These are phyloP conservation scores for Scytalopus superciliaris DNA, from an alignment of 2,113 vertebrate species.

Conservation along the genomic window DNA sequence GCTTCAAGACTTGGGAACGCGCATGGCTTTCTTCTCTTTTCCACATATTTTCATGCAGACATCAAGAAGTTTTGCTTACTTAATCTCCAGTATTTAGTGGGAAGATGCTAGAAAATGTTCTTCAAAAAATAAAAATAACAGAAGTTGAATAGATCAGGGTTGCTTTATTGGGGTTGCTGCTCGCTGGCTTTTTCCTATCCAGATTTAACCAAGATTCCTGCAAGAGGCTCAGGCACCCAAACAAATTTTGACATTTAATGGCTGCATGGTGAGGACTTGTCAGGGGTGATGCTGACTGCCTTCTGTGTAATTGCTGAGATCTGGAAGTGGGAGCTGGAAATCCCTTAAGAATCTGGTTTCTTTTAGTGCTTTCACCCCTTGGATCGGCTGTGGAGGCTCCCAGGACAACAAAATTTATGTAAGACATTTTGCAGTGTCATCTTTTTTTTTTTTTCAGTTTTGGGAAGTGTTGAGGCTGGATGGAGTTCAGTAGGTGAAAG, in stretches of 20 bases:
- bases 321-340: not conserved
- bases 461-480: slow-evolving; percentile 21
- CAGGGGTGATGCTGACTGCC: not conserved
- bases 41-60: not conserved
- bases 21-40: not conserved
- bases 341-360: not conserved
- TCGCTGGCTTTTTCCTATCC: not conserved
- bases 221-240: not conserved
- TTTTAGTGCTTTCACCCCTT: slow-evolving; percentile 25
- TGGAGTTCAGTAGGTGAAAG: not conserved
- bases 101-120: not conserved
- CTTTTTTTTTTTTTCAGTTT: not conserved
- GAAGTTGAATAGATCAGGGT: not conserved
- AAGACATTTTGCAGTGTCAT: slow-evolving; percentile 16
- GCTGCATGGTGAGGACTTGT: not conserved
- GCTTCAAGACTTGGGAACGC: not conserved
- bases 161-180: not conserved
- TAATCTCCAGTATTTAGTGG: not conserved
- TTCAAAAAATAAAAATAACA: not conserved
- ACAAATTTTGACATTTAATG: not conserved
- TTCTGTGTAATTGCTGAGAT: not conserved
- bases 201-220: not conserved
- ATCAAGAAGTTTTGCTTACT: not conserved
- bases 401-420: slow-evolving; percentile 7
- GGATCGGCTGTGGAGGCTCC: not conserved